Base-by-base conservation (phyloP, 2,888 invertebrate genomes). In the Nymphalis urticae region DNA sequence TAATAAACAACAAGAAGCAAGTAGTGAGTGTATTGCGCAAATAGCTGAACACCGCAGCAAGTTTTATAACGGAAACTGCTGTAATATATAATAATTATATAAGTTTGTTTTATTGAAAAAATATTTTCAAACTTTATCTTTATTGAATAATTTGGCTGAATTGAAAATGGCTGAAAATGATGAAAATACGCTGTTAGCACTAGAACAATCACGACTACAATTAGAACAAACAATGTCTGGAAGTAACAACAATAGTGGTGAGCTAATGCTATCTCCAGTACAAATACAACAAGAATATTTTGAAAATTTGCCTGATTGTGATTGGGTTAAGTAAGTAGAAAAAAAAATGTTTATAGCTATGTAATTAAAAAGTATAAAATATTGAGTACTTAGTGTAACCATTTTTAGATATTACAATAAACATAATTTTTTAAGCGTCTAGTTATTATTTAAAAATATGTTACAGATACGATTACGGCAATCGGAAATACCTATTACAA, bases 221-320 rank as follows among this genome's bases (percentile, higher is more conserved):
- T 48, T 69, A 27, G 68, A 69, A 51, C 48, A 65, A 21, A 32
- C 51, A 50, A 58, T 63, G 32, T 36, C 48, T 50, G 48, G 10
- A 8, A 60, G 54, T 0, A 72, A 59, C 51, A 64, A 62, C 8
- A 58, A 58, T 21, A 36, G 19, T 48, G 24, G 27, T 48, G 53
- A 59, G n/a, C 21, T 61, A 50, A 69, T 32, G 17, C 67, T 87
- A 50, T 82, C 89, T 47, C 89, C 92, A 21, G 86, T 85, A 16
- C 85, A 90, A 79, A 85, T 93, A 79, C 94, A 94, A 75, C 93
- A 94, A 76, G 87, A 93, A 70, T 94, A 94, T 85, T 93, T 88
- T 78, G 94, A 94, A 80, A 91, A 92, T 77, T 81, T 94, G 59
- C 92, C 93, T 2, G 93, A 94, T 71, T 89, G 93, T 75, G 94